Evolutionary conservation across 2,888 invertebrate genomes (phyloP), one percentile per base, ranked within the genome.

Genomic region (Drosophila lacicola): DNA sequence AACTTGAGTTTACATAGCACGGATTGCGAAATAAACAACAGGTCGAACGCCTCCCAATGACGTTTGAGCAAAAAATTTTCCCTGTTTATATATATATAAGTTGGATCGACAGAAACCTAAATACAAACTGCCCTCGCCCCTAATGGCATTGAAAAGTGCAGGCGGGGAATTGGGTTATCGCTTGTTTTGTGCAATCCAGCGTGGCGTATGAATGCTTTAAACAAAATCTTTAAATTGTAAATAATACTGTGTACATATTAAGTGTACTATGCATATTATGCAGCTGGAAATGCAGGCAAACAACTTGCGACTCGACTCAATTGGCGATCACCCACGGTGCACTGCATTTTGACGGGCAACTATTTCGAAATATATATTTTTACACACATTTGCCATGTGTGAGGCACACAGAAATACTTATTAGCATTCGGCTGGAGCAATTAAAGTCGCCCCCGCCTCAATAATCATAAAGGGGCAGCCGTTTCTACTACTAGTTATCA

Each of bases 1-100:
- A 82, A 60, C 72, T 65, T 63, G 13, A 72, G 82, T 86, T 82
- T 82, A 82, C 72, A 77, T 58, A 74, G 77, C 68, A 74, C 68
- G 50, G 71, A 73, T 77, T 63, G 69, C 74, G 65, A 70, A 74
- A 60, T 80, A 85, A 85, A 82, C 83, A 69, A 56, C 70, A 62
- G 70, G 25, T 70, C 70, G 55, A 55, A 36, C 66, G 74, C 62
- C 63, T 46, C 47, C 29, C 51, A 63, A 60, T 55, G 69, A 65
- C 49, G 70, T 62, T 77, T 39, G 46, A 46, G 54, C 60, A 39
- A 51, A 51, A 74, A 45, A 42, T 3, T 44, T 54, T 61, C 53
- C 44, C 62, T 66, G 62, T 63, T 75, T 74, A 70, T 63, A 58
- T 39, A 41, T 34, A 46, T 19, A 41, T 41, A 17, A 17, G 39